Conservation (phyloP, 2,888 invertebrate species). For the Ormia ochracea region DNA sequence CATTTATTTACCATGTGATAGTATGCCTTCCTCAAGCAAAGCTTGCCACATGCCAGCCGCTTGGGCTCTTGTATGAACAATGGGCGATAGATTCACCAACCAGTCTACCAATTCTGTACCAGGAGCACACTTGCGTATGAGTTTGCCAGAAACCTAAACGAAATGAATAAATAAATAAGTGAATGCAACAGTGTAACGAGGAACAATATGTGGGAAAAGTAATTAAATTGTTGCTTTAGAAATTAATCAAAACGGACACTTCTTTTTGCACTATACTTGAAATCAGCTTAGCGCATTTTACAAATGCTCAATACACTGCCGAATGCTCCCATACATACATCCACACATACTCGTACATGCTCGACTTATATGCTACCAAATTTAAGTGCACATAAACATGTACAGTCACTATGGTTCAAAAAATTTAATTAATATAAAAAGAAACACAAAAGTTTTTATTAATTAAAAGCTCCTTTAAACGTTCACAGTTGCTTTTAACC, state of each 20-base stretch:
- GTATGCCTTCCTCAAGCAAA: constrained; percentile 86
- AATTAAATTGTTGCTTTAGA: no score
- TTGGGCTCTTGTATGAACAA: constrained; percentile 82
- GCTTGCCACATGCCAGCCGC: constrained; percentile 91
- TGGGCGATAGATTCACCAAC: constrained; percentile 82
- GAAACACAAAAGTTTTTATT: constrained; percentile 31
- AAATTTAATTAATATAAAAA: constrained; percentile 21
- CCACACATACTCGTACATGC: background rate
- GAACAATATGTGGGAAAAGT: constrained; percentile 13
- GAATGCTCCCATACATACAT: background rate
- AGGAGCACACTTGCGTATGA: constrained; percentile 84
- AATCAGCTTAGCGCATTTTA: background rate
- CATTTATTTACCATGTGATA: constrained; percentile 82
- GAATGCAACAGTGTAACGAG: background rate
- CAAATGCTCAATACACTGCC: no score
- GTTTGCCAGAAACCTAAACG: constrained; percentile 79
- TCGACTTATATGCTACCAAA: background rate
- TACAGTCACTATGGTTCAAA: background rate
- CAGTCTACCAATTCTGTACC: constrained; percentile 90
- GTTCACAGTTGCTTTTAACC: constrained; percentile 46
- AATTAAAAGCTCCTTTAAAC: constrained; percentile 54
- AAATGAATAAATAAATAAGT: background rate
- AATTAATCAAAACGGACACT: constrained; percentile 6
- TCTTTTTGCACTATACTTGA: background rate
- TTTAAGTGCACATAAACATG: background rate